phyloP scores from a whole-genome alignment of 2,888 invertebrate species.

The Drosophila neotestacea region DNA sequence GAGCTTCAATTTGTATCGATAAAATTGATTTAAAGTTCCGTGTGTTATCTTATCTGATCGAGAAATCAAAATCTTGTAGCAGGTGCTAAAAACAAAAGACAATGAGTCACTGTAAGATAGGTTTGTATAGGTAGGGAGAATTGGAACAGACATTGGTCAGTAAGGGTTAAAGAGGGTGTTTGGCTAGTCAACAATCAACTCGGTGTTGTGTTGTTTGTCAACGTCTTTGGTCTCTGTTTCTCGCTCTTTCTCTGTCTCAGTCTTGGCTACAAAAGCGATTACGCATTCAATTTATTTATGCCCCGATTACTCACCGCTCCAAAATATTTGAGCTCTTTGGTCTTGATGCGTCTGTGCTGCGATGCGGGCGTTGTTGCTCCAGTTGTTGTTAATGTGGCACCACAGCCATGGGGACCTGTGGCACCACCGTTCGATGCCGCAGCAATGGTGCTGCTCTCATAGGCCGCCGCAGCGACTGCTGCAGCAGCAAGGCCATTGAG shows the following conservation, averaged over 20 bases:
- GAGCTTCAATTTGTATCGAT: neutral
- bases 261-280: slow-evolving; percentile 36
- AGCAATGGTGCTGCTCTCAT: slow-evolving; percentile 67
- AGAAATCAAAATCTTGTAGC: slow-evolving; percentile 4
- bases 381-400: slow-evolving; percentile 32
- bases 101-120: slow-evolving; percentile 1
- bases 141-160: slow-evolving; percentile 10
- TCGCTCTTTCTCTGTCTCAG: slow-evolving; percentile 2
- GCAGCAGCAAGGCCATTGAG: slow-evolving; percentile 75
- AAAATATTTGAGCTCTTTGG: slow-evolving; percentile 84
- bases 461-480: slow-evolving; percentile 69
- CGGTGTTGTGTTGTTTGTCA: slow-evolving; percentile 1
- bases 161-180: slow-evolving; percentile 27
- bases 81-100: neutral
- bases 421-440: slow-evolving; percentile 74
- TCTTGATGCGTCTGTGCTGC: slow-evolving; percentile 83
- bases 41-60: slow-evolving; percentile 10
- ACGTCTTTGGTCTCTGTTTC: slow-evolving; percentile 4
- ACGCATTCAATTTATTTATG: slow-evolving; percentile 65
- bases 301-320: slow-evolving; percentile 82
- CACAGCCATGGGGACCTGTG: slow-evolving; percentile 24
- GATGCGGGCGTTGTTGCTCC: slow-evolving; percentile 67
- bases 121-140: neutral
- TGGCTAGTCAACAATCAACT: slow-evolving; percentile 33
- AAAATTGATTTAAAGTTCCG: neutral